Percentiles rank a stretch among this genome's conserved stretches.
Evolutionary conservation across 1,140 invertebrate species (phyloP).

Genomic region (Leptonema lineaticorne): DNA sequence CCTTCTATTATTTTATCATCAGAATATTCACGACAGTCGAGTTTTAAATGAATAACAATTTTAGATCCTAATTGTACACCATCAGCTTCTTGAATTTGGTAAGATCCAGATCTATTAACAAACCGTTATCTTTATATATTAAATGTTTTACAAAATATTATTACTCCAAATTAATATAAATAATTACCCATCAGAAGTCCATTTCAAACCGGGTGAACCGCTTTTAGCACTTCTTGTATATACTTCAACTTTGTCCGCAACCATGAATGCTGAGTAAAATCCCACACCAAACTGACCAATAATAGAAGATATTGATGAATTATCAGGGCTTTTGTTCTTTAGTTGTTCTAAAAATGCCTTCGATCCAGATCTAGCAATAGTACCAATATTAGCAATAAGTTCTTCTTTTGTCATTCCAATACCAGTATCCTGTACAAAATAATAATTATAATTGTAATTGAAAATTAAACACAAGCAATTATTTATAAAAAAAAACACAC

Average conservation of each 20-base stretch:
- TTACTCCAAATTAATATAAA: not conserved
- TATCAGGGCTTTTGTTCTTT: constrained; percentile 66
- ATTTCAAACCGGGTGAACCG: constrained; percentile 73
- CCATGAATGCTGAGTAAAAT: constrained; percentile 97
- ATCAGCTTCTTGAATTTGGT: constrained; percentile 84
- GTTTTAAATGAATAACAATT: constrained; percentile 88
- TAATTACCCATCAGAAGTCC: constrained; percentile 84
- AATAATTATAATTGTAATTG: constrained; percentile 11
- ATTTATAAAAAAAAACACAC: constrained; percentile 48
- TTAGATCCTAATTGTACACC: constrained; percentile 87
- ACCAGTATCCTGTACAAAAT: constrained; percentile 72
- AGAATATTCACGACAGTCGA: constrained; percentile 83
- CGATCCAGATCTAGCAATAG: constrained; percentile 93
- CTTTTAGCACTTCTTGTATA: constrained; percentile 69
- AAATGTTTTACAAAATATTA: not conserved
- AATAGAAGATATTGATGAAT: constrained; percentile 71
- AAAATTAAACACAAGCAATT: constrained; percentile 8
- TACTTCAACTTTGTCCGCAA: constrained; percentile 92
- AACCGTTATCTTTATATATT: not conserved
- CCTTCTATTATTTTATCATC: constrained; percentile 82
- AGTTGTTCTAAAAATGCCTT: constrained; percentile 89
- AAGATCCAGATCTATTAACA: constrained; percentile 72
- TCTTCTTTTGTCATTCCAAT: constrained; percentile 95
- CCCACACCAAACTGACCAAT: constrained; percentile 99
- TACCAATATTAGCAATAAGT: constrained; percentile 87